A percentile compares a stretch with the other conserved stretches of the same genome.
These are phyloP conservation scores for Diacarnus erythraeanus DNA, from an alignment of 37 sponge, comb jelly and placozoan species.

Conservation along the genomic window DNA sequence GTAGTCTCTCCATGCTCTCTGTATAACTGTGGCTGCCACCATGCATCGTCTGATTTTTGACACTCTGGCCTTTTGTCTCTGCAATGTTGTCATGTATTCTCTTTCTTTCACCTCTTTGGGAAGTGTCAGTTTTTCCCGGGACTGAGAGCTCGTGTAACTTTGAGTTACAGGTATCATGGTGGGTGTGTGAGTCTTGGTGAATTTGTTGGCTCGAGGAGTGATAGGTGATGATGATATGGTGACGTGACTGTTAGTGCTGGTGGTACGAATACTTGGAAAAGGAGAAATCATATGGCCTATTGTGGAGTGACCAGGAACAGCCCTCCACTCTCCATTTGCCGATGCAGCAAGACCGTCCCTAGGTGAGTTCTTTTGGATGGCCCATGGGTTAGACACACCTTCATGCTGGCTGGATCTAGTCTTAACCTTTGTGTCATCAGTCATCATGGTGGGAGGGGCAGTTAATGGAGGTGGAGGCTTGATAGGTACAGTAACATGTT, in stretches of 20 bases:
- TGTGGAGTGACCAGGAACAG: too few species aligned
- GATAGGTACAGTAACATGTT: too few species aligned
- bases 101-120: constrained; percentile 63
- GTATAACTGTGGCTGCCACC: constrained; percentile 77
- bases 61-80: constrained; percentile 69
- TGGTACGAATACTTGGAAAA: too few species aligned
- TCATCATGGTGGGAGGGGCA: too few species aligned
- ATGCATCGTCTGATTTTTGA: constrained; percentile 70
- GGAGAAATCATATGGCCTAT: too few species aligned
- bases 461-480: too few species aligned
- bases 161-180: not conserved
- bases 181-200: not conserved
- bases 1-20: constrained; percentile 80
- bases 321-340: too few species aligned
- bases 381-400: too few species aligned
- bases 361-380: too few species aligned
- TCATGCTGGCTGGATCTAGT: too few species aligned
- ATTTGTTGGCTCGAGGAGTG: not conserved
- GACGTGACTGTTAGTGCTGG: not conserved
- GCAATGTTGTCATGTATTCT: constrained; percentile 60
- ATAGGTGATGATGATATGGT: not conserved
- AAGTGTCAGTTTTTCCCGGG: constrained; percentile 9
- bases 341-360: too few species aligned
- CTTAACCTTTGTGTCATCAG: too few species aligned
- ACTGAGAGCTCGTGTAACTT: not conserved